Base-by-base conservation (phyloP, 1,140 invertebrate genomes). In the Atta texana region DNA sequence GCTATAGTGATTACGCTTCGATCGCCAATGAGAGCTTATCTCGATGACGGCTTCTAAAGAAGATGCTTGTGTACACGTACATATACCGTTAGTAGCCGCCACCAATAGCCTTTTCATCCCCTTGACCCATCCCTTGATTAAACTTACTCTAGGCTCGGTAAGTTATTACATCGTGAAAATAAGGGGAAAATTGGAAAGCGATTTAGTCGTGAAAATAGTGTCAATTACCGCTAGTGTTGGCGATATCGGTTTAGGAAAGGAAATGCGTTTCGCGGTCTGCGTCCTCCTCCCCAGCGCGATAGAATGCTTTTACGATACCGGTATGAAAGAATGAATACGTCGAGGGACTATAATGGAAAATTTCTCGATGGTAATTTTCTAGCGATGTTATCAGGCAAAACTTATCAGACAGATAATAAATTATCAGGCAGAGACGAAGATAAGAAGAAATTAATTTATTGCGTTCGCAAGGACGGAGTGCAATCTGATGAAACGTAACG, bases 131-230 rank as follows among this genome's bases (percentile, higher is more conserved):
- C 66, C 85, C 18, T 53, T 57, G 49, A 57, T 68, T 78, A 80
- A 78, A 87, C 85, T 81, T 69, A 82, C 76, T 76, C 85, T 64
- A 86, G 69, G 71, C 87, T 61, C 61, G 63, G 55, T 82, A 91
- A 91, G 87, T 90, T 90, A 91, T 91, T 90, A 91, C 78, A 64
- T 85, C 87, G 89, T 87, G 77, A 90, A 91, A 91, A 91, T 90
- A 90, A 91, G 89, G 78, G 86, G 90, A 90, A 91, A 92, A 92
- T 91, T 91, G 90, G 85, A 92, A 91, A 87, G 85, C 85, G 85
- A 76, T 92, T 91, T 90, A 91, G 21, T 85, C 88, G 63, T 80
- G 82, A 81, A 88, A 92, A 86, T 59, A 85, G 75, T 90, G 88
- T 89, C 88, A 90, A 92, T 92, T 92, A 91, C 77, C 49, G 71